Base-by-base conservation (phyloP, 2,888 invertebrate species). In the Scaptomyza cyrtandrae region DNA sequence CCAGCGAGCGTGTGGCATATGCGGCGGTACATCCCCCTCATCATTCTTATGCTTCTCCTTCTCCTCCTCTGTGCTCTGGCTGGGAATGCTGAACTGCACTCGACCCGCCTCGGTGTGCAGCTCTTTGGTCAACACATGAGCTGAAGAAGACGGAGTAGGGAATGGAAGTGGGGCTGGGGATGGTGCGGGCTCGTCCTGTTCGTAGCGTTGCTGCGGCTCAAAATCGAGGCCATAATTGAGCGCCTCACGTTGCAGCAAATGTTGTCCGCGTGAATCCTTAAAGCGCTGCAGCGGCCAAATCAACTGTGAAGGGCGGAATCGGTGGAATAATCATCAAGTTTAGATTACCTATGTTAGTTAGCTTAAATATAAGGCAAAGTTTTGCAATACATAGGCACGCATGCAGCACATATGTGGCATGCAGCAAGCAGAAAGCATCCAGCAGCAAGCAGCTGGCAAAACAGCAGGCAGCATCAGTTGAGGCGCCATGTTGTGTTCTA, bases 231-330 rank as follows among this genome's bases (percentile, higher is more conserved):
- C 89, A 80, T 92, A 91, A 70, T 92, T 91, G 70, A 92, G 89
- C 58, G 91, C 91, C 61, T 93, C 91, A 66, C 93, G 93, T 55
- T 93, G 91, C 75, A 94, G 92, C 93, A 95, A 95, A 62, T 95
- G 93, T 91, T 95, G 96, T 41, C 95, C 96, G 66, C 95, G 93
- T 0, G 95, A 95, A 91, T 95, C 95, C 82, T 94, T 94, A 82
- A 94, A 94, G 46, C 94, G 94, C 95, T 96, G 96, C 91, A 96
- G 96, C 88, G 96, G 96, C 96, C 96, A 96, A 91, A 96, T 95
- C 92, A 94, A 94, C 96, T 96, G 94, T 69, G 9, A 78, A 16
- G 73, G 13, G 29, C 29, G 11, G 24, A 16, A 19, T 6, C 3
- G 79, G 39, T n/a, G 35, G 54, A 39, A 65, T 29, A 45, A 48